Evolutionary conservation across 2,113 vertebrate species (phyloP).

Genomic region (Chlorocebus sabaeus): DNA sequence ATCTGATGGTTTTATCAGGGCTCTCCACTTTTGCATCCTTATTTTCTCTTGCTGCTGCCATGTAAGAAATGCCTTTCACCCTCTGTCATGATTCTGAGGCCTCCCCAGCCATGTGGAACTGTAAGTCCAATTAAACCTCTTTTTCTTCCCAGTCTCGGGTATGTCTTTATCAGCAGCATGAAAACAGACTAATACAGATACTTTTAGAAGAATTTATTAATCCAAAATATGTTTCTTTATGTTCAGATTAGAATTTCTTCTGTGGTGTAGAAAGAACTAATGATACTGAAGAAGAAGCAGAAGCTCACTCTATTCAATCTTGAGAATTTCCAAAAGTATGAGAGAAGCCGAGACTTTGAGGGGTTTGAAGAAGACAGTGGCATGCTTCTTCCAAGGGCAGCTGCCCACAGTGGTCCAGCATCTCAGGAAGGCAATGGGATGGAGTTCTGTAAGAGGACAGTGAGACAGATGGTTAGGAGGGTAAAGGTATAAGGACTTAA

Average conservation of each 20-base stretch:
- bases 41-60: too few relatives aligned
- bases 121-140: too few relatives aligned
- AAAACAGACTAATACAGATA: background rate
- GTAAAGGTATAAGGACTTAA: background rate
- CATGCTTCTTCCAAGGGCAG: background rate
- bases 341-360: background rate
- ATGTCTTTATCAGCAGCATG: too few relatives aligned
- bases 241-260: background rate
- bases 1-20: too few relatives aligned
- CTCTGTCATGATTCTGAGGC: too few relatives aligned
- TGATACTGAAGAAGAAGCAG: background rate
- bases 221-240: background rate
- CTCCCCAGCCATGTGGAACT: too few relatives aligned
- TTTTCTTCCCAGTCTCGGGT: too few relatives aligned
- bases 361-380: background rate
- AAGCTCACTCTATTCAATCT: fast-evolving
- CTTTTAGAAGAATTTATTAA: constrained; percentile 25
- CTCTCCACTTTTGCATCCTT: too few relatives aligned
- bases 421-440: background rate
- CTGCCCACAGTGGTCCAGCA: background rate
- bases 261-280: background rate
- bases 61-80: too few relatives aligned
- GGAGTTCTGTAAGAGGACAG: background rate
- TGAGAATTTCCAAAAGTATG: background rate
- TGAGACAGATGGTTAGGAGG: background rate